Evolutionary conservation across 2,113 vertebrate species (phyloP), one percentile per base, ranked within the genome.

Genomic region (Empidonax alnorum): DNA sequence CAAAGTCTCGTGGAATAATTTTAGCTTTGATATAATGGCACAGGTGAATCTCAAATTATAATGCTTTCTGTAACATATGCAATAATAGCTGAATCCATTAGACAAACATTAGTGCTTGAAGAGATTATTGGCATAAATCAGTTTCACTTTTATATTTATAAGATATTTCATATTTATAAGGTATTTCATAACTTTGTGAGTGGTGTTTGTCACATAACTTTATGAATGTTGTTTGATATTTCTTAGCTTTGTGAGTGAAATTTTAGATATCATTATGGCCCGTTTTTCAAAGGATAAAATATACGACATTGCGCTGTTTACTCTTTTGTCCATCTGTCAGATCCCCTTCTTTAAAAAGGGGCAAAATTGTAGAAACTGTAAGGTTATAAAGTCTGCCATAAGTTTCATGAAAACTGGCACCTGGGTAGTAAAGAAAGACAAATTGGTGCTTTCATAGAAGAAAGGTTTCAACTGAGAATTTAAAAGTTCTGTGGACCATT

Each of bases 11-110:
- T 76, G 92, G 96, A 98, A 97, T 97, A 95, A 97, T 96, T 98
- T 98, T 90, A 97, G 97, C 97, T 98, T 97, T 97, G 96, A 97
- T 97, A 97, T 97, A 97, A 97, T 97, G 97, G 96, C 95, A 94
- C 87, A 95, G 96, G 96, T 97, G 97, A 97, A 97, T 97, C 96
- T 94, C 95, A 94, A 96, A 97, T 98, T 97, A 96, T 96, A 97
- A 97, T 82, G 93, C 91, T 95, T 94, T 97, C 87, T 97, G 90
- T 91, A 95, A 95, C 79, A 93, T 89, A 96, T 94, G 95, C 92
- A 97, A 94, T 98, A 98, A 96, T 97, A 95, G 92, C 95, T 96
- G 96, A 98, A 98, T 98, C 94, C 86, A 97, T 97, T 92, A 96
- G 97, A 97, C 97, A 98, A 98, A 97, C 97, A 98, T 96, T 96